Conservation (phyloP, 2,797 vertebrate species). For the Hippocampus kuda region DNA sequence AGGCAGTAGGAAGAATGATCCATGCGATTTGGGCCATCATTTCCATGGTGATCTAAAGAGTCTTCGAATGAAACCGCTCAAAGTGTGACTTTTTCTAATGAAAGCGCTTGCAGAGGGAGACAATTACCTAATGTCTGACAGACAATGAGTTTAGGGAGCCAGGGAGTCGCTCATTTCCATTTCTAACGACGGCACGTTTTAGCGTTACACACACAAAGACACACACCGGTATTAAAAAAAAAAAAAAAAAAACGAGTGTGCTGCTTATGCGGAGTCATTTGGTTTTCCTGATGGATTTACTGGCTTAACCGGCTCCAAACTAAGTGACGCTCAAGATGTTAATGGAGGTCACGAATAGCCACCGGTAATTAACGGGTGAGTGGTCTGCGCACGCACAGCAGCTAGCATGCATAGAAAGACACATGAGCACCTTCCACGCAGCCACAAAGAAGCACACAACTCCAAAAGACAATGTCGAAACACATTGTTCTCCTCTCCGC, state of each 20-base stretch:
- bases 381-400: conserved; percentile 18
- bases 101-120: conserved; percentile 47
- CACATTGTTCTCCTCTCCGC: conserved; percentile 16
- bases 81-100: conserved; percentile 41
- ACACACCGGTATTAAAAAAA: conserved; percentile 27
- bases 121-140: conserved; percentile 59
- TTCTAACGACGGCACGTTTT: conserved; percentile 54
- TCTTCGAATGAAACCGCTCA: conserved; percentile 34
- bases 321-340: conserved; percentile 55
- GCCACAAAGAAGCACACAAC: conserved; percentile 15
- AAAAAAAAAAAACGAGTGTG: conserved; percentile 8
- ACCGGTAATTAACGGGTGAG: conserved; percentile 57
- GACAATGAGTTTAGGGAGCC: conserved; percentile 59
- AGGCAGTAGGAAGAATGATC: conserved; percentile 13
- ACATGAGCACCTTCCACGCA: conserved; percentile 26
- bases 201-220: conserved; percentile 16
- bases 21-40: conserved; percentile 17
- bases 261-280: conserved; percentile 62
- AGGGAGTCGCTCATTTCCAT: conserved; percentile 60
- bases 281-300: conserved; percentile 57
- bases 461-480: conserved; percentile 12
- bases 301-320: conserved; percentile 50
- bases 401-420: conserved; percentile 9
- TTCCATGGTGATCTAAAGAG: conserved; percentile 36
- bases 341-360: conserved; percentile 64